phyloP scores from a whole-genome alignment of 2,113 vertebrate genomes.

The Aspidoscelis tigris region DNA sequence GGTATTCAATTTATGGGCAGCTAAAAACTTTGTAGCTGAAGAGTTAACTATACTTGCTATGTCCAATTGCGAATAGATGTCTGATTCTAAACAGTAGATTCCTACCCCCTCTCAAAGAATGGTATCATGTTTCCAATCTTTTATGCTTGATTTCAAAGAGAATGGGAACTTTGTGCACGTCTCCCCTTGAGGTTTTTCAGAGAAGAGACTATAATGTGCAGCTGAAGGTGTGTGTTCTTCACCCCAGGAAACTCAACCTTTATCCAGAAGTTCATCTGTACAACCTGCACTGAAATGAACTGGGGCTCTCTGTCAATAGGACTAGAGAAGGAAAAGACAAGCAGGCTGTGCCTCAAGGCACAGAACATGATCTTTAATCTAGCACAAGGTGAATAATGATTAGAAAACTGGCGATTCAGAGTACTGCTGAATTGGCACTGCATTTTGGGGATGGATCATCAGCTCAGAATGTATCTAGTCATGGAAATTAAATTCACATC shows the following conservation, averaged over 20 bases:
- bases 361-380: not conserved
- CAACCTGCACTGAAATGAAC: not conserved
- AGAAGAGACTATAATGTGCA: not conserved
- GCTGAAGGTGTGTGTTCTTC: too few relatives aligned
- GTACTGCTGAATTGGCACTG: not conserved
- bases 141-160: not conserved
- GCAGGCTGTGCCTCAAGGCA: not conserved
- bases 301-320: not conserved
- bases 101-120: not conserved
- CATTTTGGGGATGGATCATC: not conserved
- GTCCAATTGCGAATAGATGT: too few relatives aligned
- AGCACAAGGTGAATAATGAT: not conserved
- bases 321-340: not conserved
- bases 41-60: too few relatives aligned
- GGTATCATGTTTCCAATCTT: not conserved
- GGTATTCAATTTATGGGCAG: too few relatives aligned
- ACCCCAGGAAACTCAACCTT: not conserved
- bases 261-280: too few relatives aligned
- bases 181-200: not conserved
- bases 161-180: not conserved
- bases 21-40: too few relatives aligned
- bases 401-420: too few relatives aligned
- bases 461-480: not conserved
- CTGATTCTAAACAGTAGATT: too few relatives aligned
- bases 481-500: too few relatives aligned